Conservation (phyloP, 2,113 vertebrate genomes). For the Colinus virginianus region DNA sequence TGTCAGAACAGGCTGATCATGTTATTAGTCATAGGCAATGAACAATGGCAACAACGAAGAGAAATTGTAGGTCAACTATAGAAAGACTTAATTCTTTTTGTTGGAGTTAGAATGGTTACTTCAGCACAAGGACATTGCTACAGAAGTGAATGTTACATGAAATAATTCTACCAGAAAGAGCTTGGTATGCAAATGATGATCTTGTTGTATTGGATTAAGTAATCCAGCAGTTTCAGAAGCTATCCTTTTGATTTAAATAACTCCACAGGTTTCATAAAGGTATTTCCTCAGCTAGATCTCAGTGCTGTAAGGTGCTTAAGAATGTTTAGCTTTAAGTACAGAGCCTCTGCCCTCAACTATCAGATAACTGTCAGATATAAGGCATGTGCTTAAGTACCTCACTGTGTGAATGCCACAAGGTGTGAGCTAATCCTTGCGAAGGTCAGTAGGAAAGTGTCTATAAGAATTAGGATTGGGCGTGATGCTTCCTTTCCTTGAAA, state of each 20-base stretch:
- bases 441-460: not conserved
- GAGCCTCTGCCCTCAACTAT: not conserved
- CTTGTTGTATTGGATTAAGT: not conserved
- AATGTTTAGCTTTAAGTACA: not conserved
- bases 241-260: not conserved
- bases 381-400: not conserved
- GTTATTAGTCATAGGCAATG: not conserved
- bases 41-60: not conserved
- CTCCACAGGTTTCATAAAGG: accelerated
- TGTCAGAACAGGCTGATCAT: not conserved
- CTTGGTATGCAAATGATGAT: not conserved
- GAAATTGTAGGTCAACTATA: not conserved
- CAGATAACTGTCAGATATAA: not conserved
- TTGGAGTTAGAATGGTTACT: not conserved
- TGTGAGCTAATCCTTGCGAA: not conserved
- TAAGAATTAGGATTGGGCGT: not conserved
- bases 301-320: not conserved
- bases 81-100: not conserved
- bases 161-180: not conserved
- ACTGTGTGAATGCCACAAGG: not conserved
- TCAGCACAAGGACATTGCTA: not conserved
- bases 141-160: not conserved
- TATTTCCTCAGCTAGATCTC: not conserved
- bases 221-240: not conserved
- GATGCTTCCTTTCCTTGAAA: not conserved